Base-by-base conservation (phyloP, 2,113 vertebrate genomes). In the Sturnus vulgaris region DNA sequence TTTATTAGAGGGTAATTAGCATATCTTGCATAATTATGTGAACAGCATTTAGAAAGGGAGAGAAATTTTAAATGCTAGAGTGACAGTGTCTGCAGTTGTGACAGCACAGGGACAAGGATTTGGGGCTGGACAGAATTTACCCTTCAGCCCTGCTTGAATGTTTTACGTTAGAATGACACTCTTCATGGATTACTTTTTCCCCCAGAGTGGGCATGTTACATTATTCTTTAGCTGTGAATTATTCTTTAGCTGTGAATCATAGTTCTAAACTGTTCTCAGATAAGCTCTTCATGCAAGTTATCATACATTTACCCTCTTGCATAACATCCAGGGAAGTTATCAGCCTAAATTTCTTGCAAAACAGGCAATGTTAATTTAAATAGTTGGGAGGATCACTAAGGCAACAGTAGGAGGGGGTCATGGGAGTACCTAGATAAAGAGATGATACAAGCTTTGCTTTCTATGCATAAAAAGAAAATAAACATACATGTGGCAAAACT, bases 261-360 rank as follows among this genome's bases (percentile, higher is more conserved):
- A 90, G 55, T 52, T 86, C 80, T 40, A 93, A 95, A 71, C 52
- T 71, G 15, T 77, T 90, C 94, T 83, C 70, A 94, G 55, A 39
- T 56, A 83, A 92, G 85, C 31, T 88, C 70, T 88, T 90, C 52
- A 46, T 70, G 63, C 66, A 73, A 90, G 35, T 93, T 78, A 80
- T 49, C 44, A 75, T 63, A 85, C 60, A 83, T 76, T 91, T 65
- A 92, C 63, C 68, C 68, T 83, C 82, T 96, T 95, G 56, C 69
- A 88, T 90, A 96, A 95, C 70, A 90, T 68, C 52, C 68, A 83
- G 79, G 56, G 90, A 94, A 73, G 71, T 60, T 93, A 91, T 86
- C 95, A 90, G 56, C 80, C 92, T 93, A 86, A 70, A 94, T 94
- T 88, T 92, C 85, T 88, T 78, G 53, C 85, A 94, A 94, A 95